A percentile compares a stretch with the other conserved stretches of the same genome.
phyloP scores from a whole-genome alignment of 2,888 invertebrate species.

The Neoaliturus tenellus region DNA sequence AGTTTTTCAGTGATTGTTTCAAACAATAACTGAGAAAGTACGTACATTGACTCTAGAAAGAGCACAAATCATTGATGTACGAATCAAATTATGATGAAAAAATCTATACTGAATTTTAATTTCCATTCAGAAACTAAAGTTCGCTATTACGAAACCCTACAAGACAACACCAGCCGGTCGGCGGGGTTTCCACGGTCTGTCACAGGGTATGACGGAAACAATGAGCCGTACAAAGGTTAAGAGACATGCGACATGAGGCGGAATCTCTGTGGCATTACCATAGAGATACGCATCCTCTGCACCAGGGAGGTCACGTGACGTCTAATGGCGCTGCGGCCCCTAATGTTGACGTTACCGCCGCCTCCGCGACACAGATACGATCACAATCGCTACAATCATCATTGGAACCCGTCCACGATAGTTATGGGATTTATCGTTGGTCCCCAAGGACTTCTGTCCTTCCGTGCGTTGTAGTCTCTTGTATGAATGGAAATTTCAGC shows the following conservation, averaged over 20 bases:
- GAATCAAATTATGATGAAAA: no score
- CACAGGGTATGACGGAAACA: not conserved
- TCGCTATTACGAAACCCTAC: not conserved
- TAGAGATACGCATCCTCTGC: constrained; percentile 1
- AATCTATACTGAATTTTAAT: no score
- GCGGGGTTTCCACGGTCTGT: not conserved
- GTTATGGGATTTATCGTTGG: constrained; percentile 4
- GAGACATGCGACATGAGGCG: not conserved
- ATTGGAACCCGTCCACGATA: constrained; percentile 21
- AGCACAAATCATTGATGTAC: no score
- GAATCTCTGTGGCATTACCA: not conserved
- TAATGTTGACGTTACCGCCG: not conserved
- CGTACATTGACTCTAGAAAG: no score
- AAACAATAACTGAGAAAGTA: no score
- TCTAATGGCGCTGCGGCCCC: not conserved
- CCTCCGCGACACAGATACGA: not conserved
- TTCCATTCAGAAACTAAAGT: no score
- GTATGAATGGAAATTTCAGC: constrained; percentile 12
- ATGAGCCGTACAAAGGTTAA: not conserved
- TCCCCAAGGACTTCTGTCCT: not conserved
- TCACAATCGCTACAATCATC: not conserved
- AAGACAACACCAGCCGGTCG: not conserved
- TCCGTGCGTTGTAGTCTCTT: constrained; percentile 15
- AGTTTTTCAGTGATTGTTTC: no score
- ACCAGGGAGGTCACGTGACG: not conserved